Evolutionary conservation across 2,888 invertebrate species (phyloP).

Genomic region (Alloscopus bannaensis): DNA sequence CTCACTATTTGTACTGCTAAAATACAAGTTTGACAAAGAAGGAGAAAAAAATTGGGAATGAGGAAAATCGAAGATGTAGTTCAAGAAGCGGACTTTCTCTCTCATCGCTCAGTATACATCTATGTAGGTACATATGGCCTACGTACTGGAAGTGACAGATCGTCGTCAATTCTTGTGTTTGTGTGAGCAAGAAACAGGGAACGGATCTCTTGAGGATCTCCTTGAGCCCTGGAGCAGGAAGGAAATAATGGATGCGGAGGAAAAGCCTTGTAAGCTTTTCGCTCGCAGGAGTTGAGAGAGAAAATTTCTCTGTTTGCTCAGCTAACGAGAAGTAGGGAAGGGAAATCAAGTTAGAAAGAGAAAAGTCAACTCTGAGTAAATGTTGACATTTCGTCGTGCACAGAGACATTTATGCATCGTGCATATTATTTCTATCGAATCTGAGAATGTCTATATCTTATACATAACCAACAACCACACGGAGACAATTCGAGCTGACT

Average conservation of each 20-base stretch:
- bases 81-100: not conserved
- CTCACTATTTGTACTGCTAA: constrained; percentile 25
- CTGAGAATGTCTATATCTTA: not conserved
- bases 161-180: constrained; percentile 23
- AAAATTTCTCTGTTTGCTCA: constrained; percentile 72
- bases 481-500: no score
- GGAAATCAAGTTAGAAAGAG: constrained; percentile 73
- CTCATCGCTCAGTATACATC: not conserved
- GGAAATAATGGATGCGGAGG: constrained; percentile 62
- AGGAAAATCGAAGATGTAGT: not conserved
- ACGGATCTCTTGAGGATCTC: constrained; percentile 65
- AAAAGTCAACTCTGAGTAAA: constrained; percentile 73
- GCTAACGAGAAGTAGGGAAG: constrained; percentile 73
- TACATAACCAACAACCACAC: no score
- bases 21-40: not conserved
- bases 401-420: constrained; percentile 4
- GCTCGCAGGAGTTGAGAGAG: constrained; percentile 53
- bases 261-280: constrained; percentile 58
- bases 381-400: constrained; percentile 73
- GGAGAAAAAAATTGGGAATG: not conserved
- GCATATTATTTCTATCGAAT: not conserved
- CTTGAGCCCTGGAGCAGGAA: constrained; percentile 71
- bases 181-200: constrained; percentile 25
- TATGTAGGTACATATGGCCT: not conserved
- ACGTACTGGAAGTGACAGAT: constrained; percentile 34